Evolutionary conservation across 2,888 invertebrate genomes (phyloP), one percentile per base, ranked within the genome.

Genomic region (Timema podura): DNA sequence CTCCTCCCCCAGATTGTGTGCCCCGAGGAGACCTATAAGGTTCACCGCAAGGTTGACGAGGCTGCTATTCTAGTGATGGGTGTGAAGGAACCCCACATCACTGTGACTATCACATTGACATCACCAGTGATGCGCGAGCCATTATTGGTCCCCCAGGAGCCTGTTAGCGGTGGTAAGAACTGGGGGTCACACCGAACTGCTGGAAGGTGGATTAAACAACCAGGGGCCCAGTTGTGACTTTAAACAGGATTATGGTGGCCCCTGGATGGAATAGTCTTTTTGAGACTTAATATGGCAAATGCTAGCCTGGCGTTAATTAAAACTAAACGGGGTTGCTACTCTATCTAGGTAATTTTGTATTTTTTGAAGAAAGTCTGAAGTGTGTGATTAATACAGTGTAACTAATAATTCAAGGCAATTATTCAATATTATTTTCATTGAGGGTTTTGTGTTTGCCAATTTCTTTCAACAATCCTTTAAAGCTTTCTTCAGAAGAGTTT

Each of bases 121-220:
- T 96, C 97, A 74, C 96, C 96, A 65, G 86, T 96, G 68, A 91
- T 97, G 88, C 88, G 97, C 73, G 96, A 96, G 81, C 87, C 90
- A 48, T 65, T 72, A 48, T 67, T 74, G 49, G 70, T 72, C 16
- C 67, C 71, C 8, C 68, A 72, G 51, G 76, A 74, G 66, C 74
- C 76, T 66, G 75, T 75, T 70, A 76, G 76, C 76, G 78, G 78
- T 77, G 65, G 64, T 45, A 64, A 68, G 65, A 61, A 30, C 30
- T 30, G 30, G 30, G 30, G 30, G 1, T 30, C 30, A 30, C 30
- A 30, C 30, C 30, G 30, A 30, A 30, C 30, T 30, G 30, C 30
- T 30, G 30, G 30, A 30, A 30, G 30, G 30, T 30, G 30, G 30
- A 30, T 30, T 30, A 30, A 61, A 61, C 61, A 61, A 45, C 61